A percentile compares a stretch with the other conserved stretches of the same genome.
Conservation (phyloP, 1,140 invertebrate genomes). For the Dreissena rostriformis region DNA sequence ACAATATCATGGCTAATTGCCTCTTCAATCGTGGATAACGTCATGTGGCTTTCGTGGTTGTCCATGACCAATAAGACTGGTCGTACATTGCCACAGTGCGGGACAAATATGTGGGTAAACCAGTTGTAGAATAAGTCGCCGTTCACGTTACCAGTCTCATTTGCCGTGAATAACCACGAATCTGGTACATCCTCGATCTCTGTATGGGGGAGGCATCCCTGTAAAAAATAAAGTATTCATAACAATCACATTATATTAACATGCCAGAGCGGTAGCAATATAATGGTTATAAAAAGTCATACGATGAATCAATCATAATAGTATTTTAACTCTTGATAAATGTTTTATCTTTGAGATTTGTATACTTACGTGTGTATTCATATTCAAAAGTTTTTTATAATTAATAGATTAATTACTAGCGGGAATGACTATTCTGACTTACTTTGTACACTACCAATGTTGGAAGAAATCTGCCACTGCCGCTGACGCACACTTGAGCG, state of each 20-base stretch:
- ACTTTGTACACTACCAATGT: neutral
- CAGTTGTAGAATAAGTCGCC: neutral
- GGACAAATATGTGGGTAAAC: neutral
- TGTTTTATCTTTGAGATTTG: no score
- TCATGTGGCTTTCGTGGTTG: conserved; percentile 78
- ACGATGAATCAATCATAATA: no score
- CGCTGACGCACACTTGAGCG: neutral
- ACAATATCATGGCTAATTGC: conserved; percentile 51
- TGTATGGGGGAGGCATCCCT: neutral
- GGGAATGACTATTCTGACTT: neutral
- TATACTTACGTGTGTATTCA: no score
- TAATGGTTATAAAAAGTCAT: no score
- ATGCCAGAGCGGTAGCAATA: no score
- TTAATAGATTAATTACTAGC: no score
- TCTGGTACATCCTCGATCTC: neutral
- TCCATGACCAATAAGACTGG: conserved; percentile 49
- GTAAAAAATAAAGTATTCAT: neutral
- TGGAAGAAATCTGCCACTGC: neutral
- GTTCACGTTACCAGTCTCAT: neutral
- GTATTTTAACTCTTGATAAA: no score
- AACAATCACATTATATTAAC: no score
- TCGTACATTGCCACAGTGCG: conserved; percentile 6
- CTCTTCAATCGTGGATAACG: conserved; percentile 64
- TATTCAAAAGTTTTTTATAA: no score
- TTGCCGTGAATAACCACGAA: neutral